Evolutionary conservation across 1,140 invertebrate genomes (phyloP).

Genomic region (Lepidurus apus): DNA sequence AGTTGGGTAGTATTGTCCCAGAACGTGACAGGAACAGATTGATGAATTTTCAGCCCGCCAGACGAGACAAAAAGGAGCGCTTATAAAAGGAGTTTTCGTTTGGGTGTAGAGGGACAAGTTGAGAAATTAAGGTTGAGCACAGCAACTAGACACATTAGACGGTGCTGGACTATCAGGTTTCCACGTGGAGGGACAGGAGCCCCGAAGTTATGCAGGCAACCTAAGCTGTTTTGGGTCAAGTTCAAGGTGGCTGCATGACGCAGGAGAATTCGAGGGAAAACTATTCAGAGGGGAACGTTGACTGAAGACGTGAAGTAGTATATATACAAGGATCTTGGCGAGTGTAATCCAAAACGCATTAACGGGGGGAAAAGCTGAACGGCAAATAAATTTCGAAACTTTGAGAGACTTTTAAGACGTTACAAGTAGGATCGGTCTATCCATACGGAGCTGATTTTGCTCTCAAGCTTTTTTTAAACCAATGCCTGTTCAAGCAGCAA

Average conservation of each 20-base stretch:
- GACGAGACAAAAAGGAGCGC: too few relatives aligned
- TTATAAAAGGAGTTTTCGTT: too few relatives aligned
- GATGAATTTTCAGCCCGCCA: background rate
- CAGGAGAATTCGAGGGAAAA: background rate
- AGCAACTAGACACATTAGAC: background rate
- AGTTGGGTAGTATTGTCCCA: background rate
- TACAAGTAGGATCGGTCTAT: too few relatives aligned
- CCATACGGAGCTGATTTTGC: too few relatives aligned
- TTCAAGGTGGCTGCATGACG: constrained; percentile 7
- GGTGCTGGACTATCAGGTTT: background rate
- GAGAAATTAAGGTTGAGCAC: background rate
- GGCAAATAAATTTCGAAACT: too few relatives aligned
- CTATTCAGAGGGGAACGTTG: background rate
- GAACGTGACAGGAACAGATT: background rate
- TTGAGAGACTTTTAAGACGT: too few relatives aligned
- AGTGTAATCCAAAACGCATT: background rate
- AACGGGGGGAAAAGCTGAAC: background rate
- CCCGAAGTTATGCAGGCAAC: background rate
- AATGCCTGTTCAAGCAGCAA: too few relatives aligned
- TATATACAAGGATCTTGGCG: background rate
- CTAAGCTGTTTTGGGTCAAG: background rate
- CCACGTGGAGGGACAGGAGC: background rate
- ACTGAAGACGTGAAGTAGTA: background rate
- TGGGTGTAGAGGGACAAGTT: too few relatives aligned
- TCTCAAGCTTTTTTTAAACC: too few relatives aligned